A percentile compares a stretch with the other conserved stretches of the same genome.
These are phyloP conservation scores for Bursaphelenchus okinawaensis DNA, from an alignment of 2,888 invertebrate species.

Conservation along the genomic window DNA sequence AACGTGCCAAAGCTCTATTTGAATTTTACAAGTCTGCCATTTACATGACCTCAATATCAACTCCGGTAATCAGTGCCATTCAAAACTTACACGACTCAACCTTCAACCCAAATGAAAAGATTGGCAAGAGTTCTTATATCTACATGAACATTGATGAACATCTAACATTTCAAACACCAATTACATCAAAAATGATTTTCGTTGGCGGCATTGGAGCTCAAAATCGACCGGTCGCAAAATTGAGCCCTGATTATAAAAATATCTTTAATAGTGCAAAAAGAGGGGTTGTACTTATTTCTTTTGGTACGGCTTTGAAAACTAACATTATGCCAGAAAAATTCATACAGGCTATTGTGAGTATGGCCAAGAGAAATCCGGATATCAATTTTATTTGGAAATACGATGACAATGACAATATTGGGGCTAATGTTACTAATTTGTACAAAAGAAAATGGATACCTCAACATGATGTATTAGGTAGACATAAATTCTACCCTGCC, in stretches of 20 bases:
- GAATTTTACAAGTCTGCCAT: not conserved
- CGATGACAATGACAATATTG: conserved; percentile 26
- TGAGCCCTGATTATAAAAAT: not conserved
- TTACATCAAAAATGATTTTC: conserved; percentile 2
- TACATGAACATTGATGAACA: conserved; percentile 18
- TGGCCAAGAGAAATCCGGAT: conserved; percentile 27
- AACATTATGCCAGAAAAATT: conserved; percentile 6
- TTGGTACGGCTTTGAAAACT: conserved; percentile 14
- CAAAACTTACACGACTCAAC: not conserved
- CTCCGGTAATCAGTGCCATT: not conserved
- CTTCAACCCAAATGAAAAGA: not conserved
- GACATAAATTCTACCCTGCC: no score
- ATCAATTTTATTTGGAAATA: conserved; percentile 44
- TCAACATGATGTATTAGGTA: conserved; percentile 58
- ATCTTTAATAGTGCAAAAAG: conserved; percentile 12
- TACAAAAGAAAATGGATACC: conserved; percentile 57
- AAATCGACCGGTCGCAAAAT: not conserved
- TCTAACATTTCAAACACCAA: conserved; percentile 9
- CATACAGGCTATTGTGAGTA: conserved; percentile 17
- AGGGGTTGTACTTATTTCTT: conserved; percentile 24
- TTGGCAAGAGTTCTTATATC: conserved; percentile 1
- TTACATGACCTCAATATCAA: no score
- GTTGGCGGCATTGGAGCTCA: conserved; percentile 7
- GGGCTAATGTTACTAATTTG: conserved; percentile 42
- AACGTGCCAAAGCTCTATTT: not conserved